Percentiles rank a stretch among this genome's conserved stretches.
phyloP scores from a whole-genome alignment of 2,113 vertebrate species.

The Tragelaphus scriptus region DNA sequence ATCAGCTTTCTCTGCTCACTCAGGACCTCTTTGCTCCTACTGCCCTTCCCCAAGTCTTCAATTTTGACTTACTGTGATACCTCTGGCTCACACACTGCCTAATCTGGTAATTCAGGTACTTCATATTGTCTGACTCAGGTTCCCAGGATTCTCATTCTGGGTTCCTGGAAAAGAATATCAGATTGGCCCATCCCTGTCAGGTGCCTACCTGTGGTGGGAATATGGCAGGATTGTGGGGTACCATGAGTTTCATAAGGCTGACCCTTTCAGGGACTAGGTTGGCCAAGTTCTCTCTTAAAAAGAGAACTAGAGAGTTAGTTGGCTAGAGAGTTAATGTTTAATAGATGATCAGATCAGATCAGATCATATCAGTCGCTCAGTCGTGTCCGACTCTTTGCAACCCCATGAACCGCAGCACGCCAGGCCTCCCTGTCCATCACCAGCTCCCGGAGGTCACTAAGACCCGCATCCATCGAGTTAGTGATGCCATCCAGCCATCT shows the following conservation, averaged over 20 bases:
- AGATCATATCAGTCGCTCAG: too few species aligned
- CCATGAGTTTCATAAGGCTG: neutral
- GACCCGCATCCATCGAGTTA: too few species aligned
- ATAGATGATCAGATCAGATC: too few species aligned
- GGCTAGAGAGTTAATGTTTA: neutral
- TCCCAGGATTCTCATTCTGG: neutral
- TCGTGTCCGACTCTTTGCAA: too few species aligned
- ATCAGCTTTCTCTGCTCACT: neutral
- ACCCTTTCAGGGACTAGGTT: neutral
- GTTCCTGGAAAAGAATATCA: neutral
- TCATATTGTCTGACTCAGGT: neutral
- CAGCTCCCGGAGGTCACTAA: too few species aligned
- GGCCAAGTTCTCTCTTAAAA: constrained; percentile 6
- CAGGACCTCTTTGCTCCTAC: neutral
- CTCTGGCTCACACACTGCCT: neutral
- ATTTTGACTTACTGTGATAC: neutral
- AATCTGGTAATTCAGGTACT: neutral
- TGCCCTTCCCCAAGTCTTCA: neutral
- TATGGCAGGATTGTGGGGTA: neutral
- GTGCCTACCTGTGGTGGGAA: neutral
- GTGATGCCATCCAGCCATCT: too few species aligned
- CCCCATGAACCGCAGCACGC: too few species aligned
- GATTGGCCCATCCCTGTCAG: neutral
- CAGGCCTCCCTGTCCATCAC: too few species aligned
- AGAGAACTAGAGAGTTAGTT: neutral